These are phyloP conservation scores for Scolopax rusticola DNA, from an alignment of 2,797 vertebrate genomes.

Conservation along the genomic window DNA sequence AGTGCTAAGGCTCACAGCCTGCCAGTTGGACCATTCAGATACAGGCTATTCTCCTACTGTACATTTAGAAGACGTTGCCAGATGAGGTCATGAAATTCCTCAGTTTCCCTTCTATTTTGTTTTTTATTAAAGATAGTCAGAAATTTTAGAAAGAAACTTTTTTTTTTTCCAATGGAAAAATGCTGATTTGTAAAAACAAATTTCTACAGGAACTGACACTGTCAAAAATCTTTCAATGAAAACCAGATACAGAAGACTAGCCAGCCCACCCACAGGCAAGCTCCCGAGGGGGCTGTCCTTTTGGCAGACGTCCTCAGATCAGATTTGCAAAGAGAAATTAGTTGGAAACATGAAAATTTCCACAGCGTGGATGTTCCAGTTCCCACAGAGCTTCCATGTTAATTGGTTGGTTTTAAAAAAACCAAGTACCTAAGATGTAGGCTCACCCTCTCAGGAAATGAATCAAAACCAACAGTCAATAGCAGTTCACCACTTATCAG, in stretches of 20 bases:
- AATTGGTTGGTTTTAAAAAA: neutral
- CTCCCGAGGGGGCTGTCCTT: neutral
- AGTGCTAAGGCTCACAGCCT: neutral
- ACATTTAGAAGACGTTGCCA: neutral
- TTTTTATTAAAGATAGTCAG: neutral
- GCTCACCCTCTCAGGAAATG: constrained; percentile 15
- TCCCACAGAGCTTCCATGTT: constrained; percentile 48
- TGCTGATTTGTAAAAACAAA: constrained; percentile 11
- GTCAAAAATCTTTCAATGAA: constrained; percentile 41
- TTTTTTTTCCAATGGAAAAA: neutral
- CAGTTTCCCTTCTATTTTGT: neutral
- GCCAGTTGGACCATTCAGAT: neutral
- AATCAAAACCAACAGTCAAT: constrained; percentile 24
- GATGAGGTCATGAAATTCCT: neutral
- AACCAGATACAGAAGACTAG: constrained; percentile 28
- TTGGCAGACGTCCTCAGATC: constrained; percentile 41
- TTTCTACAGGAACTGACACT: constrained; percentile 33
- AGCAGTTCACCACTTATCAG: neutral
- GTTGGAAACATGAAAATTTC: constrained; percentile 45
- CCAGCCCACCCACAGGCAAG: constrained; percentile 54
- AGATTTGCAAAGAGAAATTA: constrained; percentile 21
- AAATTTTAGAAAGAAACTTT: neutral
- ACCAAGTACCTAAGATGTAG: neutral
- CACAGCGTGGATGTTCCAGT: neutral
- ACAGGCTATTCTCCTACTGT: neutral